Evolutionary conservation across 2,113 vertebrate species (phyloP).

Genomic region (Zosterops hypoxanthus): DNA sequence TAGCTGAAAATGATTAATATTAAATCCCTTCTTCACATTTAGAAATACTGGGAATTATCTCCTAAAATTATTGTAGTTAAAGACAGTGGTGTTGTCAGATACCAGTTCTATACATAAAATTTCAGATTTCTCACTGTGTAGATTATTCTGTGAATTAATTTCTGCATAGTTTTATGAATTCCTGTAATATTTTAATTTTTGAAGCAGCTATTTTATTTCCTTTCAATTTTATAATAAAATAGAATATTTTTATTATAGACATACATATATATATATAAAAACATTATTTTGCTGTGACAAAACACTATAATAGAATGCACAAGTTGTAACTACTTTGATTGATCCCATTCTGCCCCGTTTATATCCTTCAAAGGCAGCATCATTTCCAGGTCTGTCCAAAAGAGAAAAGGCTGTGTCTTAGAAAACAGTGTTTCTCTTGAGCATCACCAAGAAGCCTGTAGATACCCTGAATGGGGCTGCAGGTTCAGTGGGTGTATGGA

Average conservation of each 20-base stretch:
- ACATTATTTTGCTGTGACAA: not conserved
- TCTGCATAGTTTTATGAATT: not conserved
- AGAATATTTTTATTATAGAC: not conserved
- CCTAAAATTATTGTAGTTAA: not conserved
- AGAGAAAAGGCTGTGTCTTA: not conserved
- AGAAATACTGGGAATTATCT: not conserved
- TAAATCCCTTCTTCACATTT: not conserved
- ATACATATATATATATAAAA: not conserved
- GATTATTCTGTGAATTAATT: not conserved
- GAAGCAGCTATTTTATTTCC: not conserved
- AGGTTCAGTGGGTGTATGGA: not conserved
- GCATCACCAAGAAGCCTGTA: not conserved
- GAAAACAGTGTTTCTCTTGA: not conserved
- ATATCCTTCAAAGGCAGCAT: not conserved
- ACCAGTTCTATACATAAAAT: not conserved
- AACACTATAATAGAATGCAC: not conserved
- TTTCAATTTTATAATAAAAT: not conserved
- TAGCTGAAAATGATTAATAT: not conserved
- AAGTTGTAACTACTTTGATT: not conserved
- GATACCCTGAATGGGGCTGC: not conserved
- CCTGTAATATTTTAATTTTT: not conserved
- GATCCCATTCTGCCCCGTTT: not conserved
- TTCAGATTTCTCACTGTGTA: not conserved
- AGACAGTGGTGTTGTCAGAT: not conserved
- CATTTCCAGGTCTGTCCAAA: not conserved